Percentiles rank a stretch among this genome's conserved stretches.
Conservation (phyloP, 2,113 vertebrate genomes). For the Cacatua alba region DNA sequence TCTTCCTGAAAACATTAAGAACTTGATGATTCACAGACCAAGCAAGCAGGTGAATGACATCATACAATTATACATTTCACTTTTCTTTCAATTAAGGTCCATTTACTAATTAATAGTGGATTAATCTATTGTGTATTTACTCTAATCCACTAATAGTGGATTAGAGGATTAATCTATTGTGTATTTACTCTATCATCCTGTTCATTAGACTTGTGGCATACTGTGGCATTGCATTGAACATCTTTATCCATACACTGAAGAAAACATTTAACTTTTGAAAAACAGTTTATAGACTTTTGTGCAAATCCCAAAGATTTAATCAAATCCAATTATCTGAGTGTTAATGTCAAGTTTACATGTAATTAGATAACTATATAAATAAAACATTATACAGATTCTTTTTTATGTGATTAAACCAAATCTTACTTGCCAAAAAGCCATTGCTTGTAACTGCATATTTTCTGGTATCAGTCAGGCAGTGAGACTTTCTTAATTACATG, state of each 20-base stretch:
- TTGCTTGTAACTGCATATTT: background rate
- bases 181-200: background rate
- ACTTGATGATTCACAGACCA: background rate
- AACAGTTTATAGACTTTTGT: background rate
- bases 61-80: background rate
- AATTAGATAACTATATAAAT: background rate
- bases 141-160: too few relatives aligned
- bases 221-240: background rate
- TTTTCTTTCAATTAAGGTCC: background rate
- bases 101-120: background rate
- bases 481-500: slow-evolving; percentile 24
- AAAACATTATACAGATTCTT: background rate
- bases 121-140: background rate
- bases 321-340: background rate
- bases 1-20: background rate
- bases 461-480: background rate
- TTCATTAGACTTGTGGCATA: background rate
- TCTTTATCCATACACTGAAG: background rate
- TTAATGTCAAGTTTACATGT: background rate
- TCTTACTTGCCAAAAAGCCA: background rate
- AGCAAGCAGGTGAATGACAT: background rate
- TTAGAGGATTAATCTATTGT: background rate
- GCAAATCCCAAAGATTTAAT: background rate
- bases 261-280: background rate
- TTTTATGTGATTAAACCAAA: background rate